phyloP scores from a whole-genome alignment of 2,113 vertebrate species.

The Callithrix jacchus region DNA sequence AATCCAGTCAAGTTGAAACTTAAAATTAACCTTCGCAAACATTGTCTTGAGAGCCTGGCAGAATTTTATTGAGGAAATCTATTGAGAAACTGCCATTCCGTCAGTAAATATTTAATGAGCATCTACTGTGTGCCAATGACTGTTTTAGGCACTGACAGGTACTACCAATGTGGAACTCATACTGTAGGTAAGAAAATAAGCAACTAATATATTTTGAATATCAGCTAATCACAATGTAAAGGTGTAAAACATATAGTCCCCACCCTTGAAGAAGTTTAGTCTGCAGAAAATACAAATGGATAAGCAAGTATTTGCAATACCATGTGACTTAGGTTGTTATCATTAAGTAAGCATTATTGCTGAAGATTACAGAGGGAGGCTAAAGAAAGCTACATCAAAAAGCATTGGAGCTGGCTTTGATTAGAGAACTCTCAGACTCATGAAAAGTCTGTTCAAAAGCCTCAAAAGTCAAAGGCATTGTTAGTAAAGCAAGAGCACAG shows the following conservation, averaged over 20 bases:
- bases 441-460: not conserved
- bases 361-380: not conserved
- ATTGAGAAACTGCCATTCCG: not conserved
- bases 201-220: not conserved
- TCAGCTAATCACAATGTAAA: not conserved
- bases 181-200: not conserved
- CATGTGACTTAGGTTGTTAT: not conserved
- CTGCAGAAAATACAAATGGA: not conserved
- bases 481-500: not conserved
- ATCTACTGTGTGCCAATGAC: not conserved
- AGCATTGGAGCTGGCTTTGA: not conserved
- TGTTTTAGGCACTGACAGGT: not conserved
- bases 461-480: not conserved
- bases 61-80: not conserved
- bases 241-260: not conserved
- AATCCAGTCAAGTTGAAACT: not conserved
- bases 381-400: not conserved
- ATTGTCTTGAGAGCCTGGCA: not conserved
- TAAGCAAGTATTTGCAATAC: not conserved
- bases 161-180: not conserved
- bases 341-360: not conserved
- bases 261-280: not conserved
- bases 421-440: not conserved
- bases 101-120: not conserved
- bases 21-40: not conserved